These are phyloP conservation scores for Fissipunctia ypsillon DNA, from an alignment of 2,888 invertebrate genomes.

Conservation along the genomic window DNA sequence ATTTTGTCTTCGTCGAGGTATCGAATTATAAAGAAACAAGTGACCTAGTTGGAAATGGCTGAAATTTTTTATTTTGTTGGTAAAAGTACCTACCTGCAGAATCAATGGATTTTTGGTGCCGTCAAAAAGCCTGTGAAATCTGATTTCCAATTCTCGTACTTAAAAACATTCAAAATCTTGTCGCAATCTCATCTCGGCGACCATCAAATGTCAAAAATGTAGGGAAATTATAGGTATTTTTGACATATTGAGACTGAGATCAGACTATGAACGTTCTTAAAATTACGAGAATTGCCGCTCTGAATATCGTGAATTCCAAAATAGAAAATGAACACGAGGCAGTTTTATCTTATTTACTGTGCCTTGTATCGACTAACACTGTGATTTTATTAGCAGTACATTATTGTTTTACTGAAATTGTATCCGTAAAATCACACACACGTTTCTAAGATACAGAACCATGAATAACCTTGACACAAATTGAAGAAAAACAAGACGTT, in stretches of 20 bases:
- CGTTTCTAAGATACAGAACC: background rate
- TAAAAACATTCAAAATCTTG: too few relatives aligned
- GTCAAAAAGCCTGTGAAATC: slow-evolving; percentile 27
- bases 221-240: too few relatives aligned
- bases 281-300: too few relatives aligned
- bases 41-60: background rate
- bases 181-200: too few relatives aligned
- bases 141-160: too few relatives aligned
- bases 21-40: slow-evolving; percentile 24
- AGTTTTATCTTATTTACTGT: slow-evolving; percentile 11
- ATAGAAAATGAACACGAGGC: background rate
- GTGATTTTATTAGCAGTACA: background rate
- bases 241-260: too few relatives aligned
- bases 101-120: slow-evolving; percentile 10
- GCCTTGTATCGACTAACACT: background rate
- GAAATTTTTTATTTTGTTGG: slow-evolving; percentile 16
- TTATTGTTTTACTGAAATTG: background rate
- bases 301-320: slow-evolving; percentile 12
- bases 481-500: slow-evolving; percentile 41
- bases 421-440: background rate
- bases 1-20: slow-evolving; percentile 25
- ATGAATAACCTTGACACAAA: slow-evolving; percentile 29
- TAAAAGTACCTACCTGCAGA: background rate
- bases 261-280: too few relatives aligned
- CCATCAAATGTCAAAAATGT: too few relatives aligned